phyloP scores from a whole-genome alignment of 2,888 invertebrate species.

The Idaea dimidiata region DNA sequence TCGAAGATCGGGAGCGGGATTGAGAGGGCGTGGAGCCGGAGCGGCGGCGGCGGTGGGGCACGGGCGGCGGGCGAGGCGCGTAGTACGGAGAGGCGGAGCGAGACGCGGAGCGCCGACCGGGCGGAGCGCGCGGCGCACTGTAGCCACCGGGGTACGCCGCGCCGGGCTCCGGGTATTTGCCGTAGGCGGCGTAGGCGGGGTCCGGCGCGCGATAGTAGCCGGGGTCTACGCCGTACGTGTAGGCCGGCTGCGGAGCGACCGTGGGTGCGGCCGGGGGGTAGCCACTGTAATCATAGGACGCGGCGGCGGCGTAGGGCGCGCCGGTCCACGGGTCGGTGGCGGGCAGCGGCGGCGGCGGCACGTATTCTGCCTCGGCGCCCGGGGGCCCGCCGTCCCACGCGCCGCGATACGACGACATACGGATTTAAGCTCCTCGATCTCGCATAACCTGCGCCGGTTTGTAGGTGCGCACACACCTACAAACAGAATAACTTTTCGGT shows the following conservation, averaged over 20 bases:
- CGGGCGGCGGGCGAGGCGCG: constrained; percentile 28
- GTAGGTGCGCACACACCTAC: constrained; percentile 83
- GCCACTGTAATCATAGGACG: constrained; percentile 60
- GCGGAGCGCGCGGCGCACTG: no score
- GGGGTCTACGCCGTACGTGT: constrained; percentile 56
- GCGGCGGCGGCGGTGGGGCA: constrained; percentile 31
- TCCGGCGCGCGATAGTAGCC: constrained; percentile 54
- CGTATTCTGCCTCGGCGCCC: constrained; percentile 77
- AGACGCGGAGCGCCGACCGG: constrained; percentile 13
- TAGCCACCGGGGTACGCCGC: constrained; percentile 30
- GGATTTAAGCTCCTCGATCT: constrained; percentile 56
- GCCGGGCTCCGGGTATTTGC: constrained; percentile 45
- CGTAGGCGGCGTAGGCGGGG: constrained; percentile 48
- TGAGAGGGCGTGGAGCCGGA: constrained; percentile 61
- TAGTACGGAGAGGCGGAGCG: constrained; percentile 17
- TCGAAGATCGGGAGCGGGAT: constrained; percentile 50
- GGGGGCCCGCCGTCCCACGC: constrained; percentile 79
- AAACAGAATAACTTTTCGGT: constrained; percentile 86
- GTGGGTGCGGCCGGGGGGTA: constrained; percentile 29
- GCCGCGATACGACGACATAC: constrained; percentile 76
- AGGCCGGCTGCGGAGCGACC: constrained; percentile 45
- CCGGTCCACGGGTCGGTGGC: constrained; percentile 75
- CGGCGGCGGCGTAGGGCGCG: constrained; percentile 63
- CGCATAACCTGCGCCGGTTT: constrained; percentile 81
- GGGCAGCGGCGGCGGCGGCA: constrained; percentile 52